Conservation (phyloP, 2,888 invertebrate species). For the Cenopis cana region DNA sequence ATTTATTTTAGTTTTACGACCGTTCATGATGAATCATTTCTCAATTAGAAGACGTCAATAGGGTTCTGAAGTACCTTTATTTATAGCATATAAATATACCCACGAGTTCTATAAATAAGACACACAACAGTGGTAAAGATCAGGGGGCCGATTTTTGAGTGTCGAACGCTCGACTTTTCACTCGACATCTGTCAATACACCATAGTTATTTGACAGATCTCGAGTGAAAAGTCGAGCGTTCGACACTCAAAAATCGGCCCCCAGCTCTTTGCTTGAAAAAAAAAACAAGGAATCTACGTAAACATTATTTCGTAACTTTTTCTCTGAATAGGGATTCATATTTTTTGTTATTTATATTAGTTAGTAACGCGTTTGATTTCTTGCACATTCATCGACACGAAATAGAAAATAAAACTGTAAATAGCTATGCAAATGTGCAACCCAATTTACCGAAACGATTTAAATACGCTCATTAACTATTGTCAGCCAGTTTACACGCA, state of each 20-base stretch:
- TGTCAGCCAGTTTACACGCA: conserved; percentile 31
- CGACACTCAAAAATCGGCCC: no score
- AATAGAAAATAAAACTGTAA: conserved; percentile 11
- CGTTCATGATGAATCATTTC: conserved; percentile 6
- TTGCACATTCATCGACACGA: neutral
- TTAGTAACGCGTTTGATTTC: neutral
- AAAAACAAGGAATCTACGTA: neutral
- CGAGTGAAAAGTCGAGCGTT: no score
- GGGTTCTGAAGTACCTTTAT: conserved; percentile 9
- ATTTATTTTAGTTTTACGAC: conserved; percentile 25
- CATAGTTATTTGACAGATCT: no score
- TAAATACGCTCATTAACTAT: conserved; percentile 15
- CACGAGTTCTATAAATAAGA: conserved; percentile 4
- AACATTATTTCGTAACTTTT: neutral
- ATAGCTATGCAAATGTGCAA: conserved; percentile 16
- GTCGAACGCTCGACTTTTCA: no score
- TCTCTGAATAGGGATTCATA: no score
- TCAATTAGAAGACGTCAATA: conserved; percentile 2
- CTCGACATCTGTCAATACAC: no score
- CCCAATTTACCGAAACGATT: conserved; percentile 23
- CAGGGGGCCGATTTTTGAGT: no score
- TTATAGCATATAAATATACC: neutral
- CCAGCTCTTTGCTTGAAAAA: neutral
- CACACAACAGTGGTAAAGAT: neutral
- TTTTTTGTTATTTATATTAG: no score